phyloP scores from a whole-genome alignment of 2,113 vertebrate genomes.

The Gobio gobio region DNA sequence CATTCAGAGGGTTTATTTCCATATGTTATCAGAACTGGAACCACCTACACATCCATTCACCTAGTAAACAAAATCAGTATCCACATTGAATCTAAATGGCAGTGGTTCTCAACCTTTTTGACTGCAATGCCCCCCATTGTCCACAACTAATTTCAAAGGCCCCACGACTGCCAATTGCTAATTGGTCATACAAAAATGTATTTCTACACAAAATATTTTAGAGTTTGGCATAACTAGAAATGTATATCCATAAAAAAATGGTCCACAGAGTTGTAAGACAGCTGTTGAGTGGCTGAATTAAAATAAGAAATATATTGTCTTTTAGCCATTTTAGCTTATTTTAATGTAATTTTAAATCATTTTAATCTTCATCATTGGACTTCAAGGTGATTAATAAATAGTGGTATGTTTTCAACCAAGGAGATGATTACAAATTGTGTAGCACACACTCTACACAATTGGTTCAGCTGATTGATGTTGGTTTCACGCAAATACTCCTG shows the following conservation, averaged over 20 bases:
- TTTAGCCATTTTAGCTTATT: not conserved
- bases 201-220: no score
- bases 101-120: no score
- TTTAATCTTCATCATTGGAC: constrained; percentile 45
- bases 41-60: not conserved
- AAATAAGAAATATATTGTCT: not conserved
- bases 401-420: not conserved
- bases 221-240: no score
- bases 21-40: not conserved
- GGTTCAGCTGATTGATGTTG: constrained; percentile 17
- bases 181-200: no score
- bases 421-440: constrained; percentile 9
- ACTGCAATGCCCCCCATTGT: no score
- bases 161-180: no score
- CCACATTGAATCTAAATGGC: no score
- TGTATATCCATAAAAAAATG: no score
- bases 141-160: no score
- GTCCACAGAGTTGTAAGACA: no score
- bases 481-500: constrained; percentile 13
- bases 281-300: not conserved
- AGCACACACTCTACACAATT: constrained; percentile 9
- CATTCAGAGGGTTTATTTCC: not conserved
- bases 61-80: no score
- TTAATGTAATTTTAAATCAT: not conserved
- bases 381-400: constrained; percentile 1